Conservation (phyloP, 2,797 vertebrate genomes). For the Melanotaenia maccullochi region DNA sequence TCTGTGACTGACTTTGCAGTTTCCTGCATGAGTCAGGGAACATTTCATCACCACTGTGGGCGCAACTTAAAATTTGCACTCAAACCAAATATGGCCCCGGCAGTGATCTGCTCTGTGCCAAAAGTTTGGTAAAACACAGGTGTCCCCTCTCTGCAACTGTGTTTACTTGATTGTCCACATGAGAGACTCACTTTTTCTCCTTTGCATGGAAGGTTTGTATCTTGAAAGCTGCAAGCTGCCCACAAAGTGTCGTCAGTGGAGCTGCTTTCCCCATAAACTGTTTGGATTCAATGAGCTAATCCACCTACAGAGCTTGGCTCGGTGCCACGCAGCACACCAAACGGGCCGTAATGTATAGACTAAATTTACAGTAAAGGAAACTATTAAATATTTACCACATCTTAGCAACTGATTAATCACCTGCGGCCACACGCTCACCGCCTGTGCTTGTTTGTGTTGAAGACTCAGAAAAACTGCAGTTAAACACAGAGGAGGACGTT, state of each 20-base stretch:
- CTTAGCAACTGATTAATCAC: constrained; percentile 70
- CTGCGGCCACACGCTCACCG: constrained; percentile 53
- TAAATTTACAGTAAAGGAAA: constrained; percentile 45
- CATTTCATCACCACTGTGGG: constrained; percentile 48
- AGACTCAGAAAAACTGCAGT: constrained; percentile 27
- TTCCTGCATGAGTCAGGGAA: constrained; percentile 62
- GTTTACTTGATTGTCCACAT: constrained; percentile 79
- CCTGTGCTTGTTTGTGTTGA: constrained; percentile 27
- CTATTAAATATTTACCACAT: constrained; percentile 79
- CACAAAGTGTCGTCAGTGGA: constrained; percentile 80
- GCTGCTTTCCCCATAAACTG: constrained; percentile 83
- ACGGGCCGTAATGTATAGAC: constrained; percentile 50
- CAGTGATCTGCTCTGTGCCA: constrained; percentile 41
- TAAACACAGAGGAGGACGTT: not conserved
- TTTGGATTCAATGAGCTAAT: constrained; percentile 86
- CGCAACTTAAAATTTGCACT: constrained; percentile 40
- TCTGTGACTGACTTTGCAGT: constrained; percentile 63
- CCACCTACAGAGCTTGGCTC: constrained; percentile 77
- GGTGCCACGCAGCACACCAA: constrained; percentile 63
- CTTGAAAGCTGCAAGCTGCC: constrained; percentile 80
- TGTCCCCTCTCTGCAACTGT: constrained; percentile 76
- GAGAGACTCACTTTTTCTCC: constrained; percentile 71
- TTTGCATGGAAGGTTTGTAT: constrained; percentile 76
- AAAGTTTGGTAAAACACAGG: constrained; percentile 78
- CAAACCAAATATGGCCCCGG: constrained; percentile 67